Percentiles rank a stretch among this genome's conserved stretches.
Conservation (phyloP, 1,140 invertebrate species). For the Heliconius hewitsoni region DNA sequence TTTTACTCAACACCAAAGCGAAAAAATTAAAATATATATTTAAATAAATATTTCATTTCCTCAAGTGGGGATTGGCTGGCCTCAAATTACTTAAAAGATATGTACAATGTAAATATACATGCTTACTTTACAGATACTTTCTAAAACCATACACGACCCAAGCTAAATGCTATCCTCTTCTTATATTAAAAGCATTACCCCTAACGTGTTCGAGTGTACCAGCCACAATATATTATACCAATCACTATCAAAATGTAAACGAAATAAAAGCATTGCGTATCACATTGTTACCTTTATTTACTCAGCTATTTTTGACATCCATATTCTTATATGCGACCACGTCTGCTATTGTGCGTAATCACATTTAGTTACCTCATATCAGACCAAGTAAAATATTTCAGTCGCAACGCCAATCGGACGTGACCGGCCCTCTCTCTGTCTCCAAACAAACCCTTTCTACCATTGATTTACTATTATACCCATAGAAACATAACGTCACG, state of each 20-base stretch:
- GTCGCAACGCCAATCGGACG: constrained; percentile 16
- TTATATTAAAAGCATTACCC: neutral
- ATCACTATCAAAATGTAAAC: neutral
- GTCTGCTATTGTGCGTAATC: constrained; percentile 21
- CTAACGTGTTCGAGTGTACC: neutral
- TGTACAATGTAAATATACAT: neutral
- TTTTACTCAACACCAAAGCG: no score
- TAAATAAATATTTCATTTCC: no score
- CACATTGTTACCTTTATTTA: constrained; percentile 12
- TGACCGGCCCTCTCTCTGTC: constrained; percentile 15
- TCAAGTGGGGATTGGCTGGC: no score
- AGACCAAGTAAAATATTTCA: constrained; percentile 12
- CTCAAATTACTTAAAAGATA: no score
- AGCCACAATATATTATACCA: neutral
- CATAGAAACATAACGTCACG: neutral
- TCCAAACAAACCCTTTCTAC: constrained; percentile 15
- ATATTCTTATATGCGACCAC: constrained; percentile 17
- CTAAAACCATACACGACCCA: neutral
- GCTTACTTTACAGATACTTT: neutral
- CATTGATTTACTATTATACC: constrained; percentile 15
- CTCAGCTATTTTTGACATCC: constrained; percentile 17
- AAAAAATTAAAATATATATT: no score
- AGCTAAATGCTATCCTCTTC: no score
- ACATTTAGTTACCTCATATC: constrained; percentile 16
- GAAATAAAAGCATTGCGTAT: neutral